These are phyloP conservation scores for Petrolisthes manimaculis DNA, from an alignment of 2,888 invertebrate genomes.

Conservation along the genomic window DNA sequence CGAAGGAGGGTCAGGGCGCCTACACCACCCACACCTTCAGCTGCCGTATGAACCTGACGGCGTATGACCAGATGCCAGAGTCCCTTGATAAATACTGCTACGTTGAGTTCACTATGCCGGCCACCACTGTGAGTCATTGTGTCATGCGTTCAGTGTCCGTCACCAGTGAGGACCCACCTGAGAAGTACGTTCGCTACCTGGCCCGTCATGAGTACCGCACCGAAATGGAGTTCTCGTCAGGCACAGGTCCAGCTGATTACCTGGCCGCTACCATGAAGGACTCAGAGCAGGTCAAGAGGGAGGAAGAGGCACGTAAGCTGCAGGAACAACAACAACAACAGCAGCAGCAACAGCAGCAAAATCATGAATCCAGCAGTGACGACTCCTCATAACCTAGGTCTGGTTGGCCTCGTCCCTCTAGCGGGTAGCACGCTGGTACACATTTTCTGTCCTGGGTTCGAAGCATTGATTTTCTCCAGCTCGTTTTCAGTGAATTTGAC, in stretches of 20 bases:
- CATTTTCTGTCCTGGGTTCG: too few relatives aligned
- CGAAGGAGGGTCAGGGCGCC: constrained; percentile 98
- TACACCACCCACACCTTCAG: constrained; percentile 97
- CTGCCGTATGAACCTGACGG: constrained; percentile 93
- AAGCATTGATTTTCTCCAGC: too few relatives aligned
- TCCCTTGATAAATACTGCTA: constrained; percentile 87
- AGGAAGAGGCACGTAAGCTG: constrained; percentile 44
- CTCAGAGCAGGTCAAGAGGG: constrained; percentile 37
- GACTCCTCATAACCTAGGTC: constrained; percentile 53
- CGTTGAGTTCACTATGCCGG: constrained; percentile 99
- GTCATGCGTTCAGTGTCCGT: constrained; percentile 90
- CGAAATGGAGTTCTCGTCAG: constrained; percentile 89
- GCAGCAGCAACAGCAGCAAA: constrained; percentile 29
- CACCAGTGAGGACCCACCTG: constrained; percentile 85
- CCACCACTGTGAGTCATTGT: constrained; percentile 92
- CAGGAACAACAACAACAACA: constrained; percentile 46
- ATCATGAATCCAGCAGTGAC: constrained; percentile 52
- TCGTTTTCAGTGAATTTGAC: too few relatives aligned
- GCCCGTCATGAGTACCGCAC: constrained; percentile 96
- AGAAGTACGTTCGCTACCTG: constrained; percentile 97
- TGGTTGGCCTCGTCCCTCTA: constrained; percentile 9
- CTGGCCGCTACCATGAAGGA: constrained; percentile 74
- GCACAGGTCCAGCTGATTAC: constrained; percentile 78
- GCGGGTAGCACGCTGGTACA: too few relatives aligned
- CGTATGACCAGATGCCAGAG: constrained; percentile 97